These are phyloP conservation scores for Rhamnusium bicolor DNA, from an alignment of 2,888 invertebrate genomes.

Conservation along the genomic window DNA sequence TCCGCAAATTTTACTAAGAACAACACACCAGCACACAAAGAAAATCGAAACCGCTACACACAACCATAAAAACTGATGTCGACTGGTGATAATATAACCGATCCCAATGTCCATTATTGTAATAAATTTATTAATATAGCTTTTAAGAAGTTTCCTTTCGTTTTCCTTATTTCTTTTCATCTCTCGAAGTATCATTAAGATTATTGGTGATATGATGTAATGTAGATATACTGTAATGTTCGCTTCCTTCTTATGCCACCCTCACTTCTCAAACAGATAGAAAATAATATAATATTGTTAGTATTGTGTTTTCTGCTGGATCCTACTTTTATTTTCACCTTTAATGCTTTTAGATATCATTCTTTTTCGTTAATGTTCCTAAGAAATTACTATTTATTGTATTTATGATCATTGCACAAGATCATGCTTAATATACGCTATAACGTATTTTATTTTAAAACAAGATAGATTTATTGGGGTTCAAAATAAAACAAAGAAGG, in stretches of 20 bases:
- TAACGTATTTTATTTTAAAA: neutral
- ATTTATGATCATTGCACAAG: conserved; percentile 9
- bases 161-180: conserved; percentile 51
- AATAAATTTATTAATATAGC: conserved; percentile 65
- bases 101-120: conserved; percentile 57
- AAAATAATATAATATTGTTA: conserved; percentile 35
- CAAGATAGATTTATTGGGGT: too few species aligned
- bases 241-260: conserved; percentile 45
- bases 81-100: conserved; percentile 43
- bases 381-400: conserved; percentile 28
- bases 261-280: conserved; percentile 37
- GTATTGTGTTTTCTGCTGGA: conserved; percentile 20
- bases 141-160: conserved; percentile 51
- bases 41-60: conserved; percentile 11
- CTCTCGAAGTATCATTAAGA: conserved; percentile 62
- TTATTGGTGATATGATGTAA: conserved; percentile 63
- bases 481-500: too few species aligned
- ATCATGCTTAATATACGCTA: neutral
- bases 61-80: conserved; percentile 40
- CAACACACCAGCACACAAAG: neutral
- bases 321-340: conserved; percentile 31
- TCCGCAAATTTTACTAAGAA: too few species aligned
- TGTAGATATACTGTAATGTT: conserved; percentile 62
- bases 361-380: conserved; percentile 29
- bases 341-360: conserved; percentile 32